Base-by-base conservation (phyloP, 2,113 vertebrate species). In the Indicator maculatus region DNA sequence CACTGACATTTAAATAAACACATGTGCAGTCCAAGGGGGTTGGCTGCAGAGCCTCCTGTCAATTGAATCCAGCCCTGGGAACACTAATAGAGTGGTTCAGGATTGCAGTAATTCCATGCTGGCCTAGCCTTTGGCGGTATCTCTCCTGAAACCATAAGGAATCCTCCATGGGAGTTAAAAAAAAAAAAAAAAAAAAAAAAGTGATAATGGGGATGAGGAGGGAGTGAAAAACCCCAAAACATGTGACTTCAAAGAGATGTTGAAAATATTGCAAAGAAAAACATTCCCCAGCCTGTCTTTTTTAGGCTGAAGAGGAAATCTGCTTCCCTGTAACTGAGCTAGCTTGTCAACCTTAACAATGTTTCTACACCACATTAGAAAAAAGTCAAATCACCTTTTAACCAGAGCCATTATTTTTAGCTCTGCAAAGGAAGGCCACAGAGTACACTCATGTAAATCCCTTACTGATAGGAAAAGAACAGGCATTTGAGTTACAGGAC, bases 1-100 rank as follows among this genome's bases (percentile, higher is more conserved):
- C 88, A 93, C 94, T 94, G 96, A 94, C 95, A 93, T 96, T 96
- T 91, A 95, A 95, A 91, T 95, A 96, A 96, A 95, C 80, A 96
- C 88, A 93, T 95, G 73, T 95, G 91, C 83, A 70, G 85, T 88
- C 96, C 93, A 95, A 95, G 88, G 85, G 91, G 89, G 44, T 92
- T 96, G 94, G 94, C 91, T 95, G 67, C 93, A 91, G 80, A 90
- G 73, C 86, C 86, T 91, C 90, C 82, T 39, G 61, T 93, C 96
- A 89, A 95, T 93, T 96, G 96, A 96, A 91, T 95, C 95, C 96
- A 95, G 95, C 52, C 91, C 93, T 95, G 80, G 58, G 95, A 96
- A 90, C 63, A 3, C 50, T 52, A 73, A 53, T 5, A 39, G 70
- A 64, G 76, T 0, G 2, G 33, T 47, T 93, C 83, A 36, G 87